Evolutionary conservation across 2,113 vertebrate genomes (phyloP).

Genomic region (Mesocricetus auratus): DNA sequence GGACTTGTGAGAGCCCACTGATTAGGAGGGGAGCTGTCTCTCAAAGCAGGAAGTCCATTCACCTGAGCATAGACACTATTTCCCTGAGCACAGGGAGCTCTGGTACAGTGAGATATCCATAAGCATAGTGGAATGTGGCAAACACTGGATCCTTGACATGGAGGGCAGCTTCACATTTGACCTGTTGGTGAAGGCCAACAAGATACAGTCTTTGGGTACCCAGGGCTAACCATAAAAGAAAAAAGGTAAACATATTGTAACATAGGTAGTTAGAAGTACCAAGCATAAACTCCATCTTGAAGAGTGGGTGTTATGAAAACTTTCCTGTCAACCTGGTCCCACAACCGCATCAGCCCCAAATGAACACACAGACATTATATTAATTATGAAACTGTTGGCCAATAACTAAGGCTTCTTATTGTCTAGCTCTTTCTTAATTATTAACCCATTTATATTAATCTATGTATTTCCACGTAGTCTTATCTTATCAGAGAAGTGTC

Average conservation of each 20-base stretch:
- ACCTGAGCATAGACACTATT: accelerated
- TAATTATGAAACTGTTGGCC: too few relatives aligned
- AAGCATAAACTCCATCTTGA: background rate
- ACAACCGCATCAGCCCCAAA: too few relatives aligned
- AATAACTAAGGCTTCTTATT: too few relatives aligned
- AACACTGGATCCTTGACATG: accelerated
- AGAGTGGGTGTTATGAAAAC: background rate
- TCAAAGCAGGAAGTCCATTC: accelerated
- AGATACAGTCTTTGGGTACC: background rate
- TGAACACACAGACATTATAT: too few relatives aligned
- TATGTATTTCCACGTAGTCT: too few relatives aligned
- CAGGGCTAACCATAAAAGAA: background rate
- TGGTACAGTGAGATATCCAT: accelerated
- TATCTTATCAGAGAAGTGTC: too few relatives aligned
- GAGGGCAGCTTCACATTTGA: accelerated
- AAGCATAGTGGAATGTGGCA: accelerated
- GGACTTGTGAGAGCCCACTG: too few relatives aligned
- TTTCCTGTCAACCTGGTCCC: too few relatives aligned
- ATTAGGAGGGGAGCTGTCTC: too few relatives aligned
- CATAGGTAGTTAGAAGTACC: background rate
- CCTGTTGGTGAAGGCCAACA: accelerated
- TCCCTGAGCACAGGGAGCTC: background rate
- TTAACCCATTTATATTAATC: too few relatives aligned
- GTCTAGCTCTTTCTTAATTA: too few relatives aligned
- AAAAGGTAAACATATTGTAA: background rate